Evolutionary conservation across 1,140 invertebrate species (phyloP), one percentile per base, ranked within the genome.

Genomic region (Brachionus rotundiformis): DNA sequence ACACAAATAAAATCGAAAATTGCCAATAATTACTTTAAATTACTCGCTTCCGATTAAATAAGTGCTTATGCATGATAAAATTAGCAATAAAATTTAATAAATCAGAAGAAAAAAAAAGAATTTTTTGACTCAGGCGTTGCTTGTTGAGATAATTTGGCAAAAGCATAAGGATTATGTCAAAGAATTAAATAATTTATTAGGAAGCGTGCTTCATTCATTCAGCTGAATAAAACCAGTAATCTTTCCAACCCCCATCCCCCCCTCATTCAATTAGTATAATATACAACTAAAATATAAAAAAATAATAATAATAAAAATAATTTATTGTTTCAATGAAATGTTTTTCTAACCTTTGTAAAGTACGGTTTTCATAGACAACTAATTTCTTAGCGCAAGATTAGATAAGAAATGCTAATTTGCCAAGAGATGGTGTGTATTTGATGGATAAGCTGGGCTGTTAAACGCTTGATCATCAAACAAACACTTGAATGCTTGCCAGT

Each of bases 1-100:
- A n/a, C n/a, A 41, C 39, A 11, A 41, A 41, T 41, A 41, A 41
- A 41, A 33, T 33, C 16, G 31, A n/a, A 54, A 54, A 33, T 33
- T 33, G 31, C 16, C 27, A 33, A 68, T 33, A 68, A 68, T 68
- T 33, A 36, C 63, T 68, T 16, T 68, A 68, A 63, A 68, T 68
- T 68, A 68, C 31, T 68, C 63, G 27, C 36, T 68, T 68, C 63
- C 63, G 63, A 68, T 68, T 68, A 63, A 63, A 63, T 63, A 63
- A 68, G 31, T 68, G 27, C 63, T 68, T 68, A 68, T 68, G 63
- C 63, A 68, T 68, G 63, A 68, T 68, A 68, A 68, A 68, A 33
- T 68, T n/a, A 68, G 63, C 31, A 33, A 19, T 68, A 33, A 33
- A 33, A 33, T 68, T 68, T 68, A 68, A 33, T 36, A 33, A 68